Percentiles rank a stretch among this genome's conserved stretches.
Conservation (phyloP, 2,888 invertebrate genomes). For the Drosophila pseudotalamancana region DNA sequence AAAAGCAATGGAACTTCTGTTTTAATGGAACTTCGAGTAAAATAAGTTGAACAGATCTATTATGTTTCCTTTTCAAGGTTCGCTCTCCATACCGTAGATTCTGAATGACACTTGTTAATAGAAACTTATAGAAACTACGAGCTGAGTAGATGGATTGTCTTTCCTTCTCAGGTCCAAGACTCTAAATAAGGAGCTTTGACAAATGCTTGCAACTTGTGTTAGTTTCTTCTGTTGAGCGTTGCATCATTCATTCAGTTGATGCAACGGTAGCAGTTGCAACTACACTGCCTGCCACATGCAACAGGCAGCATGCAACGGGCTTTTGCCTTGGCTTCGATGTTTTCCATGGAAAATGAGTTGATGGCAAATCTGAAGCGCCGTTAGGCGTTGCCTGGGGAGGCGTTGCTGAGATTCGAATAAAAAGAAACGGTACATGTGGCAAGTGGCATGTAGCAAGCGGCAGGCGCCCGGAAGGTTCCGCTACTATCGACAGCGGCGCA, state of each 20-base stretch:
- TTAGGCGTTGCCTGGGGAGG: constrained; percentile 43
- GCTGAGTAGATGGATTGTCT: background rate
- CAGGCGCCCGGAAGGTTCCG: constrained; percentile 28
- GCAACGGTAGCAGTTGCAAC: constrained; percentile 28
- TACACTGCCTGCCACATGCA: constrained; percentile 24
- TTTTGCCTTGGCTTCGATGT: constrained; percentile 12
- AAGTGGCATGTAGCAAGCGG: constrained; percentile 23
- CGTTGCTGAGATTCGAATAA: constrained; percentile 48
- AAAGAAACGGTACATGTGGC: constrained; percentile 52
- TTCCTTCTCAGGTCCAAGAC: background rate
- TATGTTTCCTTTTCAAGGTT: too few relatives aligned
- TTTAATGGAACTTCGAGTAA: too few relatives aligned
- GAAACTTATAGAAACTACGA: too few relatives aligned
- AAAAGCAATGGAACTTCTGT: too few relatives aligned
- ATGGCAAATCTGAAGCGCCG: constrained; percentile 72
- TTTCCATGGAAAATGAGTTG: constrained; percentile 59
- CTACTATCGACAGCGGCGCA: constrained; percentile 60
- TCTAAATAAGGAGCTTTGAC: background rate
- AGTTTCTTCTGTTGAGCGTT: background rate
- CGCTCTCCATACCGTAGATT: too few relatives aligned
- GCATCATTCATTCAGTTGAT: constrained; percentile 7
- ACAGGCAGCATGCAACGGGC: background rate
- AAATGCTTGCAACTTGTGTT: constrained; percentile 1
- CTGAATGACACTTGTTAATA: too few relatives aligned
- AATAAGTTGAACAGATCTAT: too few relatives aligned